These are phyloP conservation scores for Nomada ferruginata DNA, from an alignment of 2,888 invertebrate species.

Conservation along the genomic window DNA sequence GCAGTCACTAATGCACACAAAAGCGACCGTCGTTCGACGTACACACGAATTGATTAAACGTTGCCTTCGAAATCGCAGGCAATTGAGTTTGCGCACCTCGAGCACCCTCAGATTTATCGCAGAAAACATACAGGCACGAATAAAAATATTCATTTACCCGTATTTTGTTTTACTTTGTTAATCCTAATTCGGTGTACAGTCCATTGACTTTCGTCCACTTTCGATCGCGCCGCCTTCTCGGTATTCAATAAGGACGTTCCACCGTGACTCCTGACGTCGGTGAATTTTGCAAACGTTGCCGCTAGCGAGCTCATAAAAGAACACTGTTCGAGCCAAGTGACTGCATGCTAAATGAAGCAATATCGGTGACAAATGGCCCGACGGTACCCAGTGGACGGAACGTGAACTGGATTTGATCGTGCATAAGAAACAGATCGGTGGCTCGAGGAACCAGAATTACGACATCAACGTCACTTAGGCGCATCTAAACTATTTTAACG, in stretches of 20 bases:
- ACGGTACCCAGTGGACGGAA: not conserved
- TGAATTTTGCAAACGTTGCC: conserved; percentile 33
- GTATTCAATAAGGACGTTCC: conserved; percentile 8
- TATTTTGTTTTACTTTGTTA: conserved; percentile 55
- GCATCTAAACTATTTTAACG: not conserved
- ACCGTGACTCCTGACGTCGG: not conserved
- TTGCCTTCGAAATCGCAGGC: conserved; percentile 3
- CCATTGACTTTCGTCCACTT: not conserved
- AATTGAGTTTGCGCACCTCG: conserved; percentile 8
- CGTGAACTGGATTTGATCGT: conserved; percentile 17
- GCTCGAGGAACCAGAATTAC: not conserved
- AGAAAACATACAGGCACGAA: not conserved
- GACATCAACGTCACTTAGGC: not conserved
- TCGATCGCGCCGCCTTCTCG: conserved; percentile 26
- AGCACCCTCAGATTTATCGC: not conserved
- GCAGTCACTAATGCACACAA: conserved; percentile 11
- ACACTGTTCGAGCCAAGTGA: conserved; percentile 19
- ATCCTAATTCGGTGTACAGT: conserved; percentile 32
- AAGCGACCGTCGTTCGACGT: not conserved
- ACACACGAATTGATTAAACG: conserved; percentile 17
- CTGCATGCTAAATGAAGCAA: conserved; percentile 41
- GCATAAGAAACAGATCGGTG: conserved; percentile 7
- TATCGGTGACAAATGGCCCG: conserved; percentile 46
- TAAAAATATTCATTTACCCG: not conserved
- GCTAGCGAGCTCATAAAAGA: conserved; percentile 32